Percentiles rank a stretch among this genome's conserved stretches.
phyloP scores from a whole-genome alignment of 2,113 vertebrate species.

The Caretta caretta region DNA sequence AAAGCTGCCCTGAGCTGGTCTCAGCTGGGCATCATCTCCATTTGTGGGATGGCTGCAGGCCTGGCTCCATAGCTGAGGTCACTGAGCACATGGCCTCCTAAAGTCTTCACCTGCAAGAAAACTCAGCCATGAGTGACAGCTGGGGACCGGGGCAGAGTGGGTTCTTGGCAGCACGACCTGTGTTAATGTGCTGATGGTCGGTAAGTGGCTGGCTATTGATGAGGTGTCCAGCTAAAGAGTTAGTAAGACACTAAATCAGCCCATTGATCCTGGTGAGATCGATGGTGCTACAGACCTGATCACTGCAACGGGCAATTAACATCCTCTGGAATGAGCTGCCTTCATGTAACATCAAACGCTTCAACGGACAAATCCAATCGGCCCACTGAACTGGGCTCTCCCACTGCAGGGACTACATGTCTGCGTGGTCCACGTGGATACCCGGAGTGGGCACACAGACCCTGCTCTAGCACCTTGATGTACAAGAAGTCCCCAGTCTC shows the following conservation, averaged over 20 bases:
- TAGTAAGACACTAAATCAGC: slow-evolving; percentile 89
- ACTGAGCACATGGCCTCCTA: not conserved
- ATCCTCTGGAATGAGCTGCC: slow-evolving; percentile 75
- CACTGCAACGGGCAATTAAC: slow-evolving; percentile 81
- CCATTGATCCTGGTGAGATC: slow-evolving; percentile 87
- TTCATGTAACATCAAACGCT: slow-evolving; percentile 78
- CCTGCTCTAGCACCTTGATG: not conserved
- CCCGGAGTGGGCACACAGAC: no score
- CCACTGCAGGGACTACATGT: not conserved
- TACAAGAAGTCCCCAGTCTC: not conserved
- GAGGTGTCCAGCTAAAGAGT: slow-evolving; percentile 88
- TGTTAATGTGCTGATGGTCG: slow-evolving; percentile 68
- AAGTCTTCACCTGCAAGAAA: slow-evolving; percentile 57
- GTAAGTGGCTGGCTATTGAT: slow-evolving; percentile 86
- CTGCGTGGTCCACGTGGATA: no score
- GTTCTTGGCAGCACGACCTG: slow-evolving; percentile 1
- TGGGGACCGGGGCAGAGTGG: not conserved
- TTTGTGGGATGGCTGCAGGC: not conserved
- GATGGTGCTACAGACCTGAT: slow-evolving; percentile 84
- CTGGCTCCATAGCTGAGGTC: not conserved
- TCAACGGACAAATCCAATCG: slow-evolving; percentile 78
- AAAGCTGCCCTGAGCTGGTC: not conserved
- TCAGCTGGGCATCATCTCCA: not conserved
- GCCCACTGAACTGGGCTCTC: slow-evolving; percentile 30
- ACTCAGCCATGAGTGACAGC: slow-evolving; percentile 54